Evolutionary conservation across 1,140 invertebrate genomes (phyloP).

Genomic region (Sminthurinus signatus): DNA sequence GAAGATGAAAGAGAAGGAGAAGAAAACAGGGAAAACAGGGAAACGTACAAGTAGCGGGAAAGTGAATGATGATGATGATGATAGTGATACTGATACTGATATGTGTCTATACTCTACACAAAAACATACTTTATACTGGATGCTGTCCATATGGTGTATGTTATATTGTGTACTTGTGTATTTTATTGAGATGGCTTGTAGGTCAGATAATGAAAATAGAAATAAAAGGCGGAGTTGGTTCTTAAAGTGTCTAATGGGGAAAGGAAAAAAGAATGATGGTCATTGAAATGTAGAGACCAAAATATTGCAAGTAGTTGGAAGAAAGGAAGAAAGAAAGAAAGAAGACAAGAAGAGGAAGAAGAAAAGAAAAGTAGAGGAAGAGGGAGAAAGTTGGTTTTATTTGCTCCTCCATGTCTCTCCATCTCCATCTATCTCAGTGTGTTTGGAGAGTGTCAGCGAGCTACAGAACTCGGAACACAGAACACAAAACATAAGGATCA

Average conservation of each 20-base stretch:
- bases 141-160: no score
- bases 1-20: background rate
- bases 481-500: no score
- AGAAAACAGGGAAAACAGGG: background rate
- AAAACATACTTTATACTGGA: no score
- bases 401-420: background rate
- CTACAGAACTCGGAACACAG: no score
- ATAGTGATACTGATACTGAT: background rate
- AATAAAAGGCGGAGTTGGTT: slow-evolving; percentile 28
- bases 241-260: slow-evolving; percentile 31
- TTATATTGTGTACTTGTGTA: background rate
- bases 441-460: background rate
- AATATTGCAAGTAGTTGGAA: no score
- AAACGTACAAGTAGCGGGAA: background rate
- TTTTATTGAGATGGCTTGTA: slow-evolving; percentile 20
- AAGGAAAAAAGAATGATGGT: slow-evolving; percentile 27
- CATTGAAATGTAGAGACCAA: slow-evolving; percentile 27
- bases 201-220: slow-evolving; percentile 35
- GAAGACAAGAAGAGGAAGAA: slow-evolving; percentile 17
- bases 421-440: slow-evolving; percentile 2
- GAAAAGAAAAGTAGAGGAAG: no score
- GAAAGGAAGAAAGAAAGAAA: background rate
- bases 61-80: background rate
- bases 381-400: no score
- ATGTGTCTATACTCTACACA: background rate